Base-by-base conservation (phyloP, 2,888 invertebrate genomes). In the Arge pagana region DNA sequence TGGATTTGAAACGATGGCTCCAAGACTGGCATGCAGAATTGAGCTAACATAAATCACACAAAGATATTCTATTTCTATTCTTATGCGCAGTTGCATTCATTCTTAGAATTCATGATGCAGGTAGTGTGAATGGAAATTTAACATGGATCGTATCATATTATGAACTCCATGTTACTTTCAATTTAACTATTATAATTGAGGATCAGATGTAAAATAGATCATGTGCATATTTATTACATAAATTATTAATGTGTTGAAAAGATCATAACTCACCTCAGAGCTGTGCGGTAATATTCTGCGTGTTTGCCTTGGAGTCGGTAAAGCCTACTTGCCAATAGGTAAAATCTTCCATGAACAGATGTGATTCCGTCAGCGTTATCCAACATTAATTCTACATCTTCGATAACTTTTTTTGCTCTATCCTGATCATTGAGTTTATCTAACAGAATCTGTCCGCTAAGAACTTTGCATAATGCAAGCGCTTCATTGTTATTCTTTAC, bases 261-360 rank as follows among this genome's bases (percentile, higher is more conserved):
- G 18, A 21, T 48, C 30, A n/a, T n/a, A n/a, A 37, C 45, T 70
- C 87, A 88, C 70, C 93, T 87, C 8, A 99, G 82, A 7, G 97
- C 95, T 55, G 96, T 90, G 53, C 95, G 87, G 79, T 99, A 99
- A 81, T 97, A 99, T 63, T 92, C 90, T 1, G 93, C 91, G 79
- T 96, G 93, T 63, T 95, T 90, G 0, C 94, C 95, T 66, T 88
- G 86, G 21, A 88, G 81, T 57, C 86, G 82, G 75, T 96, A 95
- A 68, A 96, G 91, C 63, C 94, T 90, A 2, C 95, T 93, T 3
- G 96, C 94, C 2, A 97, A 80, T 61, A 94, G 87, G 71, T 96
- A 98, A 77, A 93, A 98, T 68, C 93, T 83, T 19, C 94, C 95
- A 71, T 98, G 97, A 0, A 97, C 96, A 0, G 93, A 83, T 0